Percentiles rank a stretch among this genome's conserved stretches.
Evolutionary conservation across 2,797 vertebrate genomes (phyloP).

Genomic region (Sebastes oblongus): DNA sequence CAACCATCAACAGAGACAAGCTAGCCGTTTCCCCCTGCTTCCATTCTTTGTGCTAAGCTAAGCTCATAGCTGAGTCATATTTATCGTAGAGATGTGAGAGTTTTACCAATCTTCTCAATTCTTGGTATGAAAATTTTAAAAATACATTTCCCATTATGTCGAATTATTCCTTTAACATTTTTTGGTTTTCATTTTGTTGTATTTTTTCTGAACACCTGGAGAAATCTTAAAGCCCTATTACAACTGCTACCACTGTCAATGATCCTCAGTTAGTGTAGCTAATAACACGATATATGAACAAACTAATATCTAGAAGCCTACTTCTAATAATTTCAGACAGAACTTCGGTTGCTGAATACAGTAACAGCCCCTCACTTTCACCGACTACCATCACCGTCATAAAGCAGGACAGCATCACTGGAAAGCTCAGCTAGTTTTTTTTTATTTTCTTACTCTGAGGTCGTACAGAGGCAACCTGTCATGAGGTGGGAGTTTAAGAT

Average conservation of each 20-base stretch:
- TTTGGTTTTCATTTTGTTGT: too few species aligned
- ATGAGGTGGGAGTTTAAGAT: constrained; percentile 15
- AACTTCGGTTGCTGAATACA: neutral
- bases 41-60: too few species aligned
- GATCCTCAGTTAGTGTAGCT: neutral
- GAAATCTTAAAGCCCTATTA: neutral
- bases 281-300: neutral
- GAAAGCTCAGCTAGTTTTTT: neutral
- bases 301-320: neutral
- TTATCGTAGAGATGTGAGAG: too few species aligned
- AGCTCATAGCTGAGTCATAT: too few species aligned
- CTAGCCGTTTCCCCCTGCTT: too few species aligned
- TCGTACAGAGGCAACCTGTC: constrained; percentile 39
- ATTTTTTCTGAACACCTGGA: too few species aligned
- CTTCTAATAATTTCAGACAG: neutral
- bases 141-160: too few species aligned
- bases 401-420: constrained; percentile 2
- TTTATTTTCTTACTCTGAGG: constrained; percentile 1
- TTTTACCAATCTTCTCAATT: rapidly evolving
- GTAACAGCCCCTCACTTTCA: neutral
- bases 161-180: too few species aligned
- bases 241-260: neutral
- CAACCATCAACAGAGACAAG: too few species aligned
- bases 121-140: rapidly evolving
- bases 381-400: neutral